Evolutionary conservation across 2,797 vertebrate genomes (phyloP).

Genomic region (Lagodon rhomboides): DNA sequence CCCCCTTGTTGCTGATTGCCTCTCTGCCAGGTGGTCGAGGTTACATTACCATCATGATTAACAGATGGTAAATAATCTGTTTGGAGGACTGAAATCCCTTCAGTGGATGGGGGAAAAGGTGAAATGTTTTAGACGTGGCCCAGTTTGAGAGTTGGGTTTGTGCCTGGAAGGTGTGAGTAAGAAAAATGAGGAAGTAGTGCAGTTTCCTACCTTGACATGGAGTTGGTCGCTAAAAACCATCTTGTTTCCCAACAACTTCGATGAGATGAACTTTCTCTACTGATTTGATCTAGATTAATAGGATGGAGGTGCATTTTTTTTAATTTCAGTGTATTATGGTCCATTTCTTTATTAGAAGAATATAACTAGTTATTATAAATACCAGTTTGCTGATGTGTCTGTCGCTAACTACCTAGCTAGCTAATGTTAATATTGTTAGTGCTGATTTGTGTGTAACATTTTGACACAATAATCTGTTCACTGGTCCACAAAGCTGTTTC

Average conservation of each 20-base stretch:
- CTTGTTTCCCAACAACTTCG: no score
- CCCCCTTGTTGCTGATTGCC: slow-evolving; percentile 20
- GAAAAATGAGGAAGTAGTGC: neutral
- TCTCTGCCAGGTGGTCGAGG: slow-evolving; percentile 54
- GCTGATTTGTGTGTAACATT: no score
- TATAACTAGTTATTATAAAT: no score
- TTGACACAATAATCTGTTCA: no score
- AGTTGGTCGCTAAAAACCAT: neutral
- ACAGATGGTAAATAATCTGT: slow-evolving; percentile 63
- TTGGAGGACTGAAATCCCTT: slow-evolving; percentile 51
- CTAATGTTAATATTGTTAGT: no score
- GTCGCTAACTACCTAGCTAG: no score
- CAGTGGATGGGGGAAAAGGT: slow-evolving; percentile 36
- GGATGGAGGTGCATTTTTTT: no score
- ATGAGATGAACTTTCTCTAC: neutral
- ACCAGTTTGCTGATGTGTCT: no score
- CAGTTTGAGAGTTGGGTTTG: slow-evolving; percentile 18
- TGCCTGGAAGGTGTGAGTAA: slow-evolving; percentile 8
- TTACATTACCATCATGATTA: slow-evolving; percentile 52
- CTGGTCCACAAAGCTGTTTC: no score
- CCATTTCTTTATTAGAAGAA: no score
- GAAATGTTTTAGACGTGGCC: slow-evolving; percentile 8
- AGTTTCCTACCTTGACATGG: neutral
- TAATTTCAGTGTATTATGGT: no score
- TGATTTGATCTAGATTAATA: no score